Evolutionary conservation across 2,888 invertebrate genomes (phyloP).

Genomic region (Chouioia cunea): DNA sequence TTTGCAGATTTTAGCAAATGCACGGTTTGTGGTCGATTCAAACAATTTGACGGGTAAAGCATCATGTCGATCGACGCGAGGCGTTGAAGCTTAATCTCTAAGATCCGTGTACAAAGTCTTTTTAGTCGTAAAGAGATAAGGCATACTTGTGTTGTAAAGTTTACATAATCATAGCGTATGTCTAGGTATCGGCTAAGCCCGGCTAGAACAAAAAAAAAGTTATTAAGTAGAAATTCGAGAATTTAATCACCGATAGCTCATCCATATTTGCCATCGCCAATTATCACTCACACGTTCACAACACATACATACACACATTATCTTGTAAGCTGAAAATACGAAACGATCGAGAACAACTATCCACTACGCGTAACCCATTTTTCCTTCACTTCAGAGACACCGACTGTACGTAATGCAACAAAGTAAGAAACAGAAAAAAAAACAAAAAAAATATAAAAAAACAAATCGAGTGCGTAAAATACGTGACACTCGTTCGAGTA

Average conservation of each 20-base stretch:
- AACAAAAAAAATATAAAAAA: conserved; percentile 17
- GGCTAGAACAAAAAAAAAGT: conserved; percentile 57
- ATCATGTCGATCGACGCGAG: conserved; percentile 44
- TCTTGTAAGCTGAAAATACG: neutral
- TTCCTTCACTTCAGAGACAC: conserved; percentile 20
- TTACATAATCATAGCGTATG: conserved; percentile 66
- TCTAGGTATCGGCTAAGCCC: conserved; percentile 65
- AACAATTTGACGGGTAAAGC: neutral
- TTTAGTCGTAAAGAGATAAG: conserved; percentile 60
- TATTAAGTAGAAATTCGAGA: conserved; percentile 60
- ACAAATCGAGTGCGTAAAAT: neutral
- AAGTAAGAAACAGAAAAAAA: conserved; percentile 22
- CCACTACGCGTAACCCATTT: conserved; percentile 27
- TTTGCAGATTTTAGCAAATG: too few species aligned
- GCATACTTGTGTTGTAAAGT: conserved; percentile 68
- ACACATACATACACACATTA: conserved; percentile 14
- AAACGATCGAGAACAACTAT: conserved; percentile 13
- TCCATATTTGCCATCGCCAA: conserved; percentile 65
- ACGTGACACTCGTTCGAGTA: conserved; percentile 1
- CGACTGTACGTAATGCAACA: conserved; percentile 1
- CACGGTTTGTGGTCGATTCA: too few species aligned
- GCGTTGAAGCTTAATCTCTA: conserved; percentile 57
- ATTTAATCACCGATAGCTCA: conserved; percentile 66
- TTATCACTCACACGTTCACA: conserved; percentile 42
- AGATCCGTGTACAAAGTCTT: conserved; percentile 68